Base-by-base conservation (phyloP, 1,140 invertebrate species). In the Lamellibrachia luymesi region DNA sequence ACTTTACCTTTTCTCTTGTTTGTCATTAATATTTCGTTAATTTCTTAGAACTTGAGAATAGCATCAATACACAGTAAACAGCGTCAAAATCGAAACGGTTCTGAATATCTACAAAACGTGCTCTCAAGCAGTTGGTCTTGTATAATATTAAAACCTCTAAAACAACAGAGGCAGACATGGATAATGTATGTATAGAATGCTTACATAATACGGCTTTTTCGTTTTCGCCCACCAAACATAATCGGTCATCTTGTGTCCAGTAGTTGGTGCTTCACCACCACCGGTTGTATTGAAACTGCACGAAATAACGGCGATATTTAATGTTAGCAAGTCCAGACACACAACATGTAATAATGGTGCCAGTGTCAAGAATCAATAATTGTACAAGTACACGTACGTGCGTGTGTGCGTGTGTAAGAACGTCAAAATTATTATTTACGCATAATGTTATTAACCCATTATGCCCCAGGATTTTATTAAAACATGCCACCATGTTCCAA, bases 121-220 rank as follows among this genome's bases (percentile, higher is more conserved):
- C 38, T 38, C 38, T 38, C 38, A 38, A 38, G 38, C 1, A 38
- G 38, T 38, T 38, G 38, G 38, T 38, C 38, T 38, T 38, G 38
- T 38, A 38, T 38, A 38, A 38, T 38, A 38, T 38, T 38, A 38
- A 38, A 38, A 38, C 38, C 38, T 38, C 2, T 80, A 22, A 8
- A 80, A 80, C 4, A 80, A 17, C 64, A 80, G 64, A 10, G 25
- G 0, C 64, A 17, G 13, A 17, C 64, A 17, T 80, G 64, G 17
- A 80, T 80, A 80, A 80, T 80, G 25, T 22, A 80, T 80, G 17
- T 80, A 22, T 80, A 22, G 25, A 80, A 80, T 80, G 64, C 64
- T 80, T 80, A 80, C 64, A 80, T 80, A 80, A 80, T 80, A 80
- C 13, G 64, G 64, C 64, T 80, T 80, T 80, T 80, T 80, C 64